These are phyloP conservation scores for Acheta domesticus DNA, from an alignment of 2,888 invertebrate genomes.

Conservation along the genomic window DNA sequence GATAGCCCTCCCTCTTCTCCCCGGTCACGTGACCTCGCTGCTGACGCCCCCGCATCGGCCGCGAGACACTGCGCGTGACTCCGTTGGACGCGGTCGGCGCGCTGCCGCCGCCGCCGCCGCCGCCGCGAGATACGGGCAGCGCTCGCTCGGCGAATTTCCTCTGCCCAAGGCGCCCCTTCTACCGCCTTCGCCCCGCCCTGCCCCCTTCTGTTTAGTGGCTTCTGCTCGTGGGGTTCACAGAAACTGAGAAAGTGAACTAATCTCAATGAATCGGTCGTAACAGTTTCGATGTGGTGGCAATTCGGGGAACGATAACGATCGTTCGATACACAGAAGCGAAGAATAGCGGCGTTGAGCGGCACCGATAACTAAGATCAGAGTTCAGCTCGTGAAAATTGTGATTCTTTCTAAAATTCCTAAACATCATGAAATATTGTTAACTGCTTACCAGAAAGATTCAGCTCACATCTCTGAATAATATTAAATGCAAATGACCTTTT, in stretches of 20 bases:
- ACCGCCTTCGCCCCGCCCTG: not conserved
- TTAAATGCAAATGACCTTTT: too few species aligned
- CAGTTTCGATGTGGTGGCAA: not conserved
- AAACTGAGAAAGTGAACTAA: not conserved
- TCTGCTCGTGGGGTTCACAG: not conserved
- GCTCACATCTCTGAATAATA: too few species aligned
- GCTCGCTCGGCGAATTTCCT: too few species aligned
- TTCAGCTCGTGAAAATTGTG: too few species aligned
- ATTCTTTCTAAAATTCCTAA: too few species aligned
- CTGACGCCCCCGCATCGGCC: not conserved
- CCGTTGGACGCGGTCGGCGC: not conserved
- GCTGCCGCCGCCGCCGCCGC: not conserved
- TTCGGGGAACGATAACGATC: not conserved
- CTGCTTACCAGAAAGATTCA: too few species aligned
- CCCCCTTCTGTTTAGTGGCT: not conserved
- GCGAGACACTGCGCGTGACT: not conserved
- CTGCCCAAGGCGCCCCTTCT: not conserved
- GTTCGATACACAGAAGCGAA: not conserved
- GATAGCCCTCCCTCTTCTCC: not conserved
- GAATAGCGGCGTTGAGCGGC: too few species aligned
- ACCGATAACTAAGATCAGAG: too few species aligned
- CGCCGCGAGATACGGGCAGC: not conserved
- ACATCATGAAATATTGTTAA: too few species aligned
- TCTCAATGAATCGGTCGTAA: not conserved
- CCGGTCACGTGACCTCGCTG: not conserved